Percentiles rank a stretch among this genome's conserved stretches.
phyloP scores from a whole-genome alignment of 1,140 invertebrate genomes.

The Sipha flava region DNA sequence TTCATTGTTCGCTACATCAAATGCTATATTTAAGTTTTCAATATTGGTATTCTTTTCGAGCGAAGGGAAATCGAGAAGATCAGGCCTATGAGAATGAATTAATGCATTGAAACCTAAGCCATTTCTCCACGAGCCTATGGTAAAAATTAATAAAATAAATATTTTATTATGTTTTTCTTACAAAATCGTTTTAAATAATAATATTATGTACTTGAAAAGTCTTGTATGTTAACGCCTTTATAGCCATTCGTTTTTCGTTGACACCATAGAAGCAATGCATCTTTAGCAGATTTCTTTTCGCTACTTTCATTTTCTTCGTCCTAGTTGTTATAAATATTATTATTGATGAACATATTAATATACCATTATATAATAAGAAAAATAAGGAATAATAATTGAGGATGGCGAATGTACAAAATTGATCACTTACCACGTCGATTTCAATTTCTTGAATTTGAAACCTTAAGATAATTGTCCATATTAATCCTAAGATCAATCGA shows the following conservation, averaged over 20 bases:
- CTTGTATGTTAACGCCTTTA: slow-evolving; percentile 76
- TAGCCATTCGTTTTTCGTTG: slow-evolving; percentile 94
- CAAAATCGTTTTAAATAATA: not conserved
- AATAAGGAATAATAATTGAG: too few species aligned
- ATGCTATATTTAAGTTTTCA: slow-evolving; percentile 90
- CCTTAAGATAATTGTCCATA: slow-evolving; percentile 96
- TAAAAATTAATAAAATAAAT: not conserved
- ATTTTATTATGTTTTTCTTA: not conserved
- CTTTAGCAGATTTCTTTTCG: slow-evolving; percentile 98
- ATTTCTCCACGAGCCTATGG: slow-evolving; percentile 82
- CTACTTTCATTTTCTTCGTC: slow-evolving; percentile 96
- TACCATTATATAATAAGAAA: too few species aligned
- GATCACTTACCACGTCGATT: slow-evolving; percentile 77
- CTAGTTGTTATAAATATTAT: slow-evolving; percentile 51
- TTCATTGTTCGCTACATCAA: slow-evolving; percentile 84
- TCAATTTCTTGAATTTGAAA: slow-evolving; percentile 99
- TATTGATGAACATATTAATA: too few species aligned
- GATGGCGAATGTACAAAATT: too few species aligned
- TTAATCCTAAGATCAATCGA: slow-evolving; percentile 89
- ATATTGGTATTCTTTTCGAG: slow-evolving; percentile 69
- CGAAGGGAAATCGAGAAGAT: slow-evolving; percentile 77
- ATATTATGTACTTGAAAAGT: slow-evolving; percentile 51
- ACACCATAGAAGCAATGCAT: slow-evolving; percentile 95
- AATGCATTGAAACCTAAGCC: slow-evolving; percentile 95
- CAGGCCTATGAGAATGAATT: slow-evolving; percentile 90